Evolutionary conservation across 2,113 vertebrate genomes (phyloP).

Genomic region (Anguilla rostrata): DNA sequence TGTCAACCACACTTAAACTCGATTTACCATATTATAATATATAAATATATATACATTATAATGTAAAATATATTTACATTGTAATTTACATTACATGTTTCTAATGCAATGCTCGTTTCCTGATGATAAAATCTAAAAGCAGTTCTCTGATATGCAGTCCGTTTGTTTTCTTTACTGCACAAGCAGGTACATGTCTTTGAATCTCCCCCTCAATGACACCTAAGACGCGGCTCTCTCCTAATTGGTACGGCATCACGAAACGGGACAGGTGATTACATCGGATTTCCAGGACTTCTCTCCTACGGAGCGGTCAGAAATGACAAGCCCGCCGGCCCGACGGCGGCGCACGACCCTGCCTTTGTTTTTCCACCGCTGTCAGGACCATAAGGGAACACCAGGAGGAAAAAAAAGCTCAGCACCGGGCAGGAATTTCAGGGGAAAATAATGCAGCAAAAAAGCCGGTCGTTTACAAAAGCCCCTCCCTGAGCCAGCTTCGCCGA

Average conservation of each 20-base stretch:
- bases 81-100: background rate
- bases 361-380: slow-evolving; percentile 54
- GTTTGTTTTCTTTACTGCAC: background rate
- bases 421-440: slow-evolving; percentile 52
- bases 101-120: background rate
- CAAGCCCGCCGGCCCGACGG: slow-evolving; percentile 35
- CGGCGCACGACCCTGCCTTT: slow-evolving; percentile 54
- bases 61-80: too few species aligned
- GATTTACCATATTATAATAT: too few species aligned
- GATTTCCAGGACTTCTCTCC: slow-evolving; percentile 47
- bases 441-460: slow-evolving; percentile 59
- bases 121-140: background rate
- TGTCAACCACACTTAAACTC: too few species aligned
- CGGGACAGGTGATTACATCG: slow-evolving; percentile 49
- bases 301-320: slow-evolving; percentile 38
- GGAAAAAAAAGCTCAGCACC: slow-evolving; percentile 46
- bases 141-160: background rate
- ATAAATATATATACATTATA: too few species aligned
- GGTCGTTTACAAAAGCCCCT: slow-evolving; percentile 62
- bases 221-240: slow-evolving; percentile 25
- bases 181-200: background rate
- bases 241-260: slow-evolving; percentile 54
- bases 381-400: slow-evolving; percentile 44
- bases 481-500: slow-evolving; percentile 51
- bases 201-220: background rate